Conservation (phyloP, 2,888 invertebrate species). For the Embidobia sp. region DNA sequence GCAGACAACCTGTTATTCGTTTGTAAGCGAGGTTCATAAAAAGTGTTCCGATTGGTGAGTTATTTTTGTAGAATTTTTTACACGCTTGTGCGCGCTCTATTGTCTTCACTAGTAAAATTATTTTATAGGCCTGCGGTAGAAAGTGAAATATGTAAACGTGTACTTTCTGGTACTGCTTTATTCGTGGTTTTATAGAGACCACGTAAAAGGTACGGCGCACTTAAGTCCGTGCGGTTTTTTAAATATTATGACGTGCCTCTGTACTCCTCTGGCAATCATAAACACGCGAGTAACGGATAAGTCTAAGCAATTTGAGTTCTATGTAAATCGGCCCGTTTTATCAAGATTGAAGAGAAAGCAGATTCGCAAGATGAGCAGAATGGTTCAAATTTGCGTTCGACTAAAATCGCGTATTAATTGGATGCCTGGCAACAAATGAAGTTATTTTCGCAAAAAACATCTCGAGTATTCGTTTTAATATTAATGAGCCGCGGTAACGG, state of each 20-base stretch:
- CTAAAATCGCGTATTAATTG: constrained; percentile 23
- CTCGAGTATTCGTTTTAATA: constrained; percentile 14
- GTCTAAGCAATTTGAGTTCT: constrained; percentile 28
- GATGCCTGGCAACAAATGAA: constrained; percentile 6
- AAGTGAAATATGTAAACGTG: constrained; percentile 25
- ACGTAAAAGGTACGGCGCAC: constrained; percentile 16
- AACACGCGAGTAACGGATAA: constrained; percentile 23
- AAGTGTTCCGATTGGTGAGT: too few relatives aligned
- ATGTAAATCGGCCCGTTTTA: constrained; percentile 37
- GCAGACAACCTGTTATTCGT: too few relatives aligned
- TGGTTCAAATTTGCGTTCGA: constrained; percentile 11
- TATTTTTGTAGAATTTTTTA: too few relatives aligned
- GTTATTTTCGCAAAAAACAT: constrained; percentile 26
- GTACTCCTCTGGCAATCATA: constrained; percentile 7
- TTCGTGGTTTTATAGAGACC: constrained; percentile 23
- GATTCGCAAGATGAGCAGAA: background rate
- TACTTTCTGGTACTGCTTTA: constrained; percentile 18
- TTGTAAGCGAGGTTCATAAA: background rate
- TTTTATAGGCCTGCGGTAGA: constrained; percentile 24
- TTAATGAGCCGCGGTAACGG: constrained; percentile 39
- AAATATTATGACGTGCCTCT: constrained; percentile 31
- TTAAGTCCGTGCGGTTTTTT: constrained; percentile 19
- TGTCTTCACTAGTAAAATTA: constrained; percentile 20
- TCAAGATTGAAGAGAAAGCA: constrained; percentile 35
- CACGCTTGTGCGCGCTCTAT: background rate